phyloP scores from a whole-genome alignment of 2,888 invertebrate genomes.

The Melanotus villosus region DNA sequence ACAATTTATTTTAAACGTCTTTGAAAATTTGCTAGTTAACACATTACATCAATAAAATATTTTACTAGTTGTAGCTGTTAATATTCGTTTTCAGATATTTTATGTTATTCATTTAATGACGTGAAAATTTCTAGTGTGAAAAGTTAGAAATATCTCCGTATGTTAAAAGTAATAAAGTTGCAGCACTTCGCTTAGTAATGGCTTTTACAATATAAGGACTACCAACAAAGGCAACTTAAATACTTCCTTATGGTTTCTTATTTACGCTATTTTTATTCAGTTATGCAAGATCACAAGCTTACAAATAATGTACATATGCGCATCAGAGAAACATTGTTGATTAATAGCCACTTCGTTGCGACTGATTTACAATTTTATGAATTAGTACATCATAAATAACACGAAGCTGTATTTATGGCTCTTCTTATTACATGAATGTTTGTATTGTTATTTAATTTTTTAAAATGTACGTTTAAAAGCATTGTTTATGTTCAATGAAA shows the following conservation, averaged over 20 bases:
- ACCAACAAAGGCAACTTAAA: conserved; percentile 35
- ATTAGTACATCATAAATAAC: conserved; percentile 64
- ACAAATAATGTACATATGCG: conserved; percentile 53
- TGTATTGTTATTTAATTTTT: conserved; percentile 39
- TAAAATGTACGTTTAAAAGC: conserved; percentile 28
- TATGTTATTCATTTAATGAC: neutral
- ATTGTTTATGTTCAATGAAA: conserved; percentile 31
- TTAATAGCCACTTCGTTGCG: conserved; percentile 62
- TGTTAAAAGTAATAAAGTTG: conserved; percentile 18
- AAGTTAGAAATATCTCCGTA: neutral
- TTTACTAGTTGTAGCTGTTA: too few species aligned
- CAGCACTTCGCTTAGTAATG: conserved; percentile 20
- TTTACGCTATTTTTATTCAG: conserved; percentile 55
- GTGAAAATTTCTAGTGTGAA: conserved; percentile 8
- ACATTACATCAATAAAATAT: too few species aligned
- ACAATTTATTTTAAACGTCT: too few species aligned
- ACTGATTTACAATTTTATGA: conserved; percentile 64
- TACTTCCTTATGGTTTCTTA: conserved; percentile 61
- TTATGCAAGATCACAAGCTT: conserved; percentile 49
- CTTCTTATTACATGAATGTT: conserved; percentile 31
- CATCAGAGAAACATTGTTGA: conserved; percentile 66
- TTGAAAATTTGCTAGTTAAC: too few species aligned
- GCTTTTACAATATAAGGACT: conserved; percentile 26
- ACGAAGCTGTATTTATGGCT: conserved; percentile 61
- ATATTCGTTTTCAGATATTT: too few species aligned